Evolutionary conservation across 2,113 vertebrate species (phyloP), one percentile per base, ranked within the genome.

Genomic region (Chauna torquata): DNA sequence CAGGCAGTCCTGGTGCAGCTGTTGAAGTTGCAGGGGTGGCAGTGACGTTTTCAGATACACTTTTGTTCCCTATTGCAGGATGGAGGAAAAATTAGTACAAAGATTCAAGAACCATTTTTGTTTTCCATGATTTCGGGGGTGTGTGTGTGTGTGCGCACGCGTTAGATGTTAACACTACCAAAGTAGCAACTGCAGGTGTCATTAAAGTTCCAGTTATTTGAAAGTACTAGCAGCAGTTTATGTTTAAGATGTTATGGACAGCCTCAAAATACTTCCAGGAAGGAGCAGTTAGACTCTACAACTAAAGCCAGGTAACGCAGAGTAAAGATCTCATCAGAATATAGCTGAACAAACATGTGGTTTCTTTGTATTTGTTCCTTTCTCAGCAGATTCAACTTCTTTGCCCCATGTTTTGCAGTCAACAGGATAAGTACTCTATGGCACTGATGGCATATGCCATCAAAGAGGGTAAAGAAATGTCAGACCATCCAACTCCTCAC

Each of bases 21-120:
- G 98, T 98, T 62, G 97, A 92, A 79, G 88, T 93, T 72, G 96
- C 88, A 97, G 94, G 82, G 17, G 32, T 55, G 54, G 90, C 78
- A 91, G 98, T 97, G 78, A 95, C 88, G 90, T 98, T 98, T 96
- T 98, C 97, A 91, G 98, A 96, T 47, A 97, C 25, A 57, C 95
- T 98, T 93, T 96, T 97, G 97, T 98, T 98, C 91, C 98, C 98
- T 97, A 95, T 87, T 97, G 94, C 68, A 95, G 81, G 28, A 94
- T 96, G 50, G 85, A 92, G 12, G 7, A 91, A 88, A 85, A 75
- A 7, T 40, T 69, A 55, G 74, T 1, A 3, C 23, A 10, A 55
- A 42, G 36, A 66, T 82, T 95, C 68, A 89, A 71, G 81, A 94
- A 68, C 4, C 30, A 11, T 6, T 2, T 45, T 38, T 25, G 3